A percentile compares a stretch with the other conserved stretches of the same genome.
Conservation (phyloP, 2,888 invertebrate species). For the Craniophora ligustri region DNA sequence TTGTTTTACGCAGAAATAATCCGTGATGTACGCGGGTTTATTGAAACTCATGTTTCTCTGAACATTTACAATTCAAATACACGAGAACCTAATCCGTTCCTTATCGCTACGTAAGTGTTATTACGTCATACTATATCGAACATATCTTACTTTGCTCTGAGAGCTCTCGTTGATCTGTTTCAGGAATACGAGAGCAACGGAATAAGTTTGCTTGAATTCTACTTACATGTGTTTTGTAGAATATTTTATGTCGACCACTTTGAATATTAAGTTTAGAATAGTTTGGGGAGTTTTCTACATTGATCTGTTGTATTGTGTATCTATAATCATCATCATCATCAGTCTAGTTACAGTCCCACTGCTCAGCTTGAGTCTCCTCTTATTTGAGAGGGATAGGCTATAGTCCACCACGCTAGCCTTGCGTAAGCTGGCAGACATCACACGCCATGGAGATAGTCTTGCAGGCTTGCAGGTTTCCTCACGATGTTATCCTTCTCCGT, state of each 20-base stretch:
- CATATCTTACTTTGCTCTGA: slow-evolving; percentile 2
- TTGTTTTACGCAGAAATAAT: slow-evolving; percentile 22
- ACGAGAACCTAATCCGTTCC: slow-evolving; percentile 18
- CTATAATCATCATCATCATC: too few species aligned
- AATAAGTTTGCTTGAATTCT: slow-evolving; percentile 9
- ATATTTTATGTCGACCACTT: not conserved
- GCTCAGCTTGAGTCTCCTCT: too few species aligned
- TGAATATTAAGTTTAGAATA: not conserved
- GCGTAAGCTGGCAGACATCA: too few species aligned
- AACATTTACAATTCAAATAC: slow-evolving; percentile 27
- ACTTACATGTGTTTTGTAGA: not conserved
- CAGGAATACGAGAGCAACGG: not conserved
- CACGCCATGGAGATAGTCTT: too few species aligned
- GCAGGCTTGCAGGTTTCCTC: too few species aligned
- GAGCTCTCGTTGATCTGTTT: slow-evolving; percentile 17
- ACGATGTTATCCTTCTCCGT: too few species aligned
- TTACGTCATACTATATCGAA: slow-evolving; percentile 2
- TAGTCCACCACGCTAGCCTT: too few species aligned
- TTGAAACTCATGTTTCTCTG: slow-evolving; percentile 12
- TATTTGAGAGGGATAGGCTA: too few species aligned
- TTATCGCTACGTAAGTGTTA: slow-evolving; percentile 6
- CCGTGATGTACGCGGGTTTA: slow-evolving; percentile 1
- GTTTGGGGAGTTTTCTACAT: not conserved
- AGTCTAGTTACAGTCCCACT: too few species aligned
- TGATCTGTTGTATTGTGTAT: too few species aligned